Percentiles rank a stretch among this genome's conserved stretches.
Evolutionary conservation across 2,888 invertebrate species (phyloP).

Genomic region (Heliconius aoede): DNA sequence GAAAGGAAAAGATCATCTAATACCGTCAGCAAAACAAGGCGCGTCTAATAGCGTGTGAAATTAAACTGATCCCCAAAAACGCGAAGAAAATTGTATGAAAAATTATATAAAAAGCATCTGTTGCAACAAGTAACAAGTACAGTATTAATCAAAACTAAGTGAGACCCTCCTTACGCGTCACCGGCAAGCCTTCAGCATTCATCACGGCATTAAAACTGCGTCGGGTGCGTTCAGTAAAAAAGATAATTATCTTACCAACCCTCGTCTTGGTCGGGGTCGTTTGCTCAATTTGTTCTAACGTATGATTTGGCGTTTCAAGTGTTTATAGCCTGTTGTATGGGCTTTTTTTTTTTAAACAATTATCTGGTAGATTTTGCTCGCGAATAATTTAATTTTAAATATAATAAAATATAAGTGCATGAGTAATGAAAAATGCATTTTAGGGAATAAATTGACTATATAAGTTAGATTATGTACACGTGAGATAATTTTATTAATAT

Average conservation of each 20-base stretch:
- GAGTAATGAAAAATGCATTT: too few relatives aligned
- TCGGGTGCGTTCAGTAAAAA: slow-evolving; percentile 79
- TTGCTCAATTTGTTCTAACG: slow-evolving; percentile 42
- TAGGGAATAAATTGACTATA: too few relatives aligned
- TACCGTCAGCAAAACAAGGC: slow-evolving; percentile 58
- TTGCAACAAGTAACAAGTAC: slow-evolving; percentile 65
- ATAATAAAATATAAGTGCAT: too few relatives aligned
- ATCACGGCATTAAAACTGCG: slow-evolving; percentile 81
- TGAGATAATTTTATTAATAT: not conserved
- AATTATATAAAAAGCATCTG: slow-evolving; percentile 80
- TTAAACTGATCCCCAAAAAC: slow-evolving; percentile 46
- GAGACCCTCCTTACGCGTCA: slow-evolving; percentile 77
- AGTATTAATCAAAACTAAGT: slow-evolving; percentile 68
- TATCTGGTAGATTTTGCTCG: too few relatives aligned
- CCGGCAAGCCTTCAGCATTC: slow-evolving; percentile 81
- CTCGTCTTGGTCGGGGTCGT: slow-evolving; percentile 77
- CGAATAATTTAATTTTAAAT: too few relatives aligned
- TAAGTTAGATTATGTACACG: not conserved
- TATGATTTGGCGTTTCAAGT: slow-evolving; percentile 36
- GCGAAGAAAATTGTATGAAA: slow-evolving; percentile 63
- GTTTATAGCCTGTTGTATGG: not conserved
- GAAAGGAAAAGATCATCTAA: slow-evolving; percentile 41
- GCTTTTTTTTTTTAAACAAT: not conserved
- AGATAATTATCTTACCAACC: slow-evolving; percentile 83
- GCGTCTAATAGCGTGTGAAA: slow-evolving; percentile 72